Percentiles rank a stretch among this genome's conserved stretches.
Conservation (phyloP, 2,113 vertebrate species). For the Coptodon bakossiorum region DNA sequence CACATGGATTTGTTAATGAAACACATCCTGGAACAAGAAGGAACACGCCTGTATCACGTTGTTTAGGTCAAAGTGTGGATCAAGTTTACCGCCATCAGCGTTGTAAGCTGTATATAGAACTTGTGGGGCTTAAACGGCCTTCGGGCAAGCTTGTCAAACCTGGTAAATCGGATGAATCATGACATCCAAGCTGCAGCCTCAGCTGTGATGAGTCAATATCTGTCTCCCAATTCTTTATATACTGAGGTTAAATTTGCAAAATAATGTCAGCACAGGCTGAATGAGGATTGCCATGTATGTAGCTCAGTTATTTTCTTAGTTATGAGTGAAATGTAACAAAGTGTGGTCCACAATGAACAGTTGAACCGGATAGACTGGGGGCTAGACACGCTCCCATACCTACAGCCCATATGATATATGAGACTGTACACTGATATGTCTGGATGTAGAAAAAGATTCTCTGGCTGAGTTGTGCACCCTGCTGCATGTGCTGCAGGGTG, state of each 20-base stretch:
- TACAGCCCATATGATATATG: background rate
- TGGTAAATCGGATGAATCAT: background rate
- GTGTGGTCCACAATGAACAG: background rate
- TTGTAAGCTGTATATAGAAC: background rate
- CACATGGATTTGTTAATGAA: background rate
- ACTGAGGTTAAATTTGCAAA: background rate
- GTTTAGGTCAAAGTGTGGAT: background rate
- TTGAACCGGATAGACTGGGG: background rate
- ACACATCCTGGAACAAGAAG: background rate
- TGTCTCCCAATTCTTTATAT: background rate
- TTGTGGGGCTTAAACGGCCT: background rate
- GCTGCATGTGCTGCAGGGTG: background rate
- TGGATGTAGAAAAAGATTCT: background rate
- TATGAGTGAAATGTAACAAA: background rate
- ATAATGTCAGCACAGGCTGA: background rate
- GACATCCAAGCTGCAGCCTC: slow-evolving; percentile 6
- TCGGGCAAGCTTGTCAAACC: slow-evolving; percentile 6
- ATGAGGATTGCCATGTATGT: background rate
- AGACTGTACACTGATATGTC: background rate
- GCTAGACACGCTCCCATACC: background rate
- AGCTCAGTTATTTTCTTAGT: background rate
- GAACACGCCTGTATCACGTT: background rate
- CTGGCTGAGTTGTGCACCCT: background rate
- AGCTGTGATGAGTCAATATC: slow-evolving; percentile 27
- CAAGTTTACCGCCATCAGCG: background rate